A percentile compares a stretch with the other conserved stretches of the same genome.
These are phyloP conservation scores for Trogon surrucura DNA, from an alignment of 2,113 vertebrate genomes.

Conservation along the genomic window DNA sequence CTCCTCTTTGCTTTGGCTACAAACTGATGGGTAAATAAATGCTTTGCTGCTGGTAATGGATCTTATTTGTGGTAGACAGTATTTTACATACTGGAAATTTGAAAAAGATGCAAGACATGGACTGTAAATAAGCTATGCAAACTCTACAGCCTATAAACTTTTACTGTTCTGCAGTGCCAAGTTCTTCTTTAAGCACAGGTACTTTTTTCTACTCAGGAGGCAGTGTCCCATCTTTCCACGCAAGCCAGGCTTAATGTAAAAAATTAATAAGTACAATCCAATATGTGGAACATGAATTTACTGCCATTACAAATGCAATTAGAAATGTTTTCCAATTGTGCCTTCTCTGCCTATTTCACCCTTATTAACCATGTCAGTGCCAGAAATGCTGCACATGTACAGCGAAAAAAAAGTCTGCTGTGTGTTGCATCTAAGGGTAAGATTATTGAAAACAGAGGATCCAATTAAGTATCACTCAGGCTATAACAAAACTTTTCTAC, in stretches of 20 bases:
- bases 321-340: background rate
- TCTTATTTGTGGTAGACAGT: background rate
- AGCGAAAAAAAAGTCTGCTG: background rate
- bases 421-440: background rate
- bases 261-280: background rate
- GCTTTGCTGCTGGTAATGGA: background rate
- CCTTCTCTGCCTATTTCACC: background rate
- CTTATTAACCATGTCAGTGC: background rate
- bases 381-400: background rate
- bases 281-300: background rate
- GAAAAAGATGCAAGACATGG: background rate
- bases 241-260: background rate
- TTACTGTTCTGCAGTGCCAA: background rate
- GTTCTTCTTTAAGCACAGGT: background rate
- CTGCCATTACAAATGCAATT: background rate
- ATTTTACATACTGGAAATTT: background rate
- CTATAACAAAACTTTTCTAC: background rate
- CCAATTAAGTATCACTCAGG: background rate
- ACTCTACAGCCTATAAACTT: background rate
- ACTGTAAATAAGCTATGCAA: background rate
- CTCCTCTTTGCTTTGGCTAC: background rate
- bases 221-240: background rate
- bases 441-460: background rate
- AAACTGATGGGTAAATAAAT: conserved; percentile 21
- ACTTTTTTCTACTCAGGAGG: background rate